phyloP scores from a whole-genome alignment of 2,797 vertebrate species.

The Manis javanica region DNA sequence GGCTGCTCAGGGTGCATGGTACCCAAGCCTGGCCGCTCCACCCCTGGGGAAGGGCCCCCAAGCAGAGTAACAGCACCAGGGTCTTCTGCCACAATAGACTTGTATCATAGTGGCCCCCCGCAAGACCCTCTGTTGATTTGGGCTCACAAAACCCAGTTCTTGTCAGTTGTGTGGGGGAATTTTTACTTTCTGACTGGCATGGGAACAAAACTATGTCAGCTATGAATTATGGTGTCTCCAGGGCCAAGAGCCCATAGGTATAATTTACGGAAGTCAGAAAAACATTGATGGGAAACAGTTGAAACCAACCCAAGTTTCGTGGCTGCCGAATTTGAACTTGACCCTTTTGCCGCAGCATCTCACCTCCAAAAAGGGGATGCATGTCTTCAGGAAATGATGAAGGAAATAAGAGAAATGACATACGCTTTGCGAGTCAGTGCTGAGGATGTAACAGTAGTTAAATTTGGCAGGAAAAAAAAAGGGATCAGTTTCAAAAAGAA shows the following conservation, averaged over 20 bases:
- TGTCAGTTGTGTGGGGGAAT: background rate
- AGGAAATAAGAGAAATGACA: background rate
- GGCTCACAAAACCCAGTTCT: conserved; percentile 32
- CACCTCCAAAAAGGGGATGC: conserved; percentile 33
- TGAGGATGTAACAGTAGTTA: conserved; percentile 54
- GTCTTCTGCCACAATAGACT: background rate
- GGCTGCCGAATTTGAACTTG: conserved; percentile 5
- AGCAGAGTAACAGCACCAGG: background rate
- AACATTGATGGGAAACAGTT: conserved; percentile 67
- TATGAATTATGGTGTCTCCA: conserved; percentile 36
- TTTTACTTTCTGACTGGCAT: conserved; percentile 42
- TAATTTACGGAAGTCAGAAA: conserved; percentile 37
- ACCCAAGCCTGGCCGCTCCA: background rate
- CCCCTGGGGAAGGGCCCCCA: background rate
- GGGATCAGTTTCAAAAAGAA: conserved; percentile 47
- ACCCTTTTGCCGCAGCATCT: conserved; percentile 9
- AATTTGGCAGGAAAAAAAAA: conserved; percentile 57
- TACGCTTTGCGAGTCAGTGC: conserved; percentile 11
- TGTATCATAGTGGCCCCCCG: background rate
- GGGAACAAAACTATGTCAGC: conserved; percentile 42
- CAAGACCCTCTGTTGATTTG: background rate
- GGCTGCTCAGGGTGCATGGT: background rate
- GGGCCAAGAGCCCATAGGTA: conserved; percentile 62
- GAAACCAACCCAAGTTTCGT: conserved; percentile 65
- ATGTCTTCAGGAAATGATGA: conserved; percentile 60